These are phyloP conservation scores for Ammospiza caudacuta DNA, from an alignment of 2,113 vertebrate species.

Conservation along the genomic window DNA sequence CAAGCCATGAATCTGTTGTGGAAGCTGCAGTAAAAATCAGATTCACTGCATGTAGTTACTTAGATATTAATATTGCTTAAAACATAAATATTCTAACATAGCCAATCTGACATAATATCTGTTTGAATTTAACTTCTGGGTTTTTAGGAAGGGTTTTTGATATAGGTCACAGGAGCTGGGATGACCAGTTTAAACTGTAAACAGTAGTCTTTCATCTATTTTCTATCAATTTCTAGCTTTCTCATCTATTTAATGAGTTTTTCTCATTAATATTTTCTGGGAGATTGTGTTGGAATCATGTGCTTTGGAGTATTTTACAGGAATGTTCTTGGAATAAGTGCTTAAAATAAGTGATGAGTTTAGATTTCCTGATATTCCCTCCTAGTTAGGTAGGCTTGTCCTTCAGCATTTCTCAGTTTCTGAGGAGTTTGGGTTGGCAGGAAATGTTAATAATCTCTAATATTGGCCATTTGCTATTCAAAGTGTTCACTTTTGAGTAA, in stretches of 20 bases:
- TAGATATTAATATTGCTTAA: constrained; percentile 2
- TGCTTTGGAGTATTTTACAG: not conserved
- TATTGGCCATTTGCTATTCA: not conserved
- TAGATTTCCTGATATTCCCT: not conserved
- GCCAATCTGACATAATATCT: not conserved
- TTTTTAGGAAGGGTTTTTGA: not conserved
- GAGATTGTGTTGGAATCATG: not conserved
- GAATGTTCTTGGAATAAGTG: not conserved
- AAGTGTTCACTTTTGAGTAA: not conserved
- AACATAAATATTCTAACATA: not conserved
- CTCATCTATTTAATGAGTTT: not conserved
- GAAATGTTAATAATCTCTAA: not conserved
- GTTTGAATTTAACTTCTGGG: not conserved
- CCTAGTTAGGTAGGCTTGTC: not conserved
- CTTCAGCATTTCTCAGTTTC: not conserved
- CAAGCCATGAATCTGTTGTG: not conserved
- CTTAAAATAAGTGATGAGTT: not conserved
- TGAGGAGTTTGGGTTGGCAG: not conserved
- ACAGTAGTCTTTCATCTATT: not conserved
- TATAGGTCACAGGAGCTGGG: not conserved
- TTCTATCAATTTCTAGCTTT: too few species aligned
- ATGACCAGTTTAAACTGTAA: not conserved
- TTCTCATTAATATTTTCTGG: not conserved
- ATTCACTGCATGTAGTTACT: not conserved
- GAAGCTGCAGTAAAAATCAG: not conserved